Percentiles rank a stretch among this genome's conserved stretches.
These are phyloP conservation scores for Scatophagus argus DNA, from an alignment of 2,113 vertebrate species.

Conservation along the genomic window DNA sequence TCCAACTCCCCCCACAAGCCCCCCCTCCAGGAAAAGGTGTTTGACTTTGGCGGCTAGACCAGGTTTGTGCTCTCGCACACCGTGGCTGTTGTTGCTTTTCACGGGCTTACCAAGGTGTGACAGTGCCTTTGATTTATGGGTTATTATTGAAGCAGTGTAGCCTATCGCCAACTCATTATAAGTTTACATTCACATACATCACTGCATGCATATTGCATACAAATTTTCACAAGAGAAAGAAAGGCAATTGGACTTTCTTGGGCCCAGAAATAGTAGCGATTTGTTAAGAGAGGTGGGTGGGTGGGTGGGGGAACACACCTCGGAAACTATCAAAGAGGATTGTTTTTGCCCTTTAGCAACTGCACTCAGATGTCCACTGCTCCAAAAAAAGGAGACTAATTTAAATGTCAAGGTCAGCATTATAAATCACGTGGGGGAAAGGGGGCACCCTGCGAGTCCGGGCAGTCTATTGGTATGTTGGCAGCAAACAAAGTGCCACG, in stretches of 20 bases:
- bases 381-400: constrained; percentile 69
- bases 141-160: constrained; percentile 84
- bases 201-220: constrained; percentile 75
- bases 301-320: constrained; percentile 5
- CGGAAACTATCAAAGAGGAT: constrained; percentile 59
- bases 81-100: constrained; percentile 74
- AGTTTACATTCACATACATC: constrained; percentile 84
- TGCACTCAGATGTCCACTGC: constrained; percentile 52
- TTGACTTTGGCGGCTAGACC: constrained; percentile 74
- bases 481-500: constrained; percentile 63
- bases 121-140: constrained; percentile 84
- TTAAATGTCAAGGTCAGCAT: constrained; percentile 79
- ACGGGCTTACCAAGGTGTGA: constrained; percentile 75
- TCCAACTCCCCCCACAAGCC: constrained; percentile 36
- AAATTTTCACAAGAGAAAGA: constrained; percentile 57
- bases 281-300: constrained; percentile 53
- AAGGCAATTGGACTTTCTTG: constrained; percentile 46
- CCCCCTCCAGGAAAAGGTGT: constrained; percentile 63
- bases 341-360: constrained; percentile 77
- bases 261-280: constrained; percentile 37
- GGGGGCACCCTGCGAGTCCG: constrained; percentile 36
- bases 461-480: constrained; percentile 39
- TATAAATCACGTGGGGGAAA: constrained; percentile 73
- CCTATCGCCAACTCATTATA: constrained; percentile 84
- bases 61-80: constrained; percentile 59